phyloP scores from a whole-genome alignment of 2,888 invertebrate genomes.

The Tanytarsus gracilentus region DNA sequence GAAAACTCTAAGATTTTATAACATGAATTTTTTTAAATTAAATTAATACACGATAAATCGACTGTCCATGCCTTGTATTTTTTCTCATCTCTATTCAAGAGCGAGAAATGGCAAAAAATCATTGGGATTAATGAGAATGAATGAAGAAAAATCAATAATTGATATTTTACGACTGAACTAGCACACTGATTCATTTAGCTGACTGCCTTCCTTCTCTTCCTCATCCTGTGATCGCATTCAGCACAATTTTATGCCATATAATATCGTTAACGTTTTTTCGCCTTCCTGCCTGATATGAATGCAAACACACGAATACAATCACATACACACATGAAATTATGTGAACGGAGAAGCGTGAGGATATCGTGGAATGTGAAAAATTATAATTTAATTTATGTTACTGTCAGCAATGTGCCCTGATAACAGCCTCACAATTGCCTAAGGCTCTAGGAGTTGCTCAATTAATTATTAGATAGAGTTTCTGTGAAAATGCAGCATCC shows the following conservation, averaged over 20 bases:
- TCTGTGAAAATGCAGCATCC: background rate
- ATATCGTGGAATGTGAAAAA: constrained; percentile 13
- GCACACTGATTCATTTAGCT: constrained; percentile 20
- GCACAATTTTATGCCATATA: background rate
- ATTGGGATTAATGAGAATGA: constrained; percentile 16
- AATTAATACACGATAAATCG: too few relatives aligned
- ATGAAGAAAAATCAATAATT: constrained; percentile 23
- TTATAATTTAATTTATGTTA: constrained; percentile 27
- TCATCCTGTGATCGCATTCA: background rate
- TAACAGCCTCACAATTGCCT: constrained; percentile 8
- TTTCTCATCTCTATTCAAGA: background rate
- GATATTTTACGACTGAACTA: constrained; percentile 23
- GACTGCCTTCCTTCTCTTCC: background rate
- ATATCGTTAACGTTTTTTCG: constrained; percentile 11
- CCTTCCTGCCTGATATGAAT: background rate
- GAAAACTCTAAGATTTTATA: too few relatives aligned
- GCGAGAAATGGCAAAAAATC: background rate
- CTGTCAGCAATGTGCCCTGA: constrained; percentile 21
- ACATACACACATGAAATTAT: background rate
- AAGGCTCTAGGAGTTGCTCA: constrained; percentile 10
- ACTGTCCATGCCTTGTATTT: too few relatives aligned
- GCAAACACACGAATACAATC: background rate
- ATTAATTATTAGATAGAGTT: constrained; percentile 16
- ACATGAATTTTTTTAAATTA: too few relatives aligned
- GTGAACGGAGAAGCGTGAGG: background rate